Conservation (phyloP, 2,113 vertebrate genomes). For the Passer montanus region DNA sequence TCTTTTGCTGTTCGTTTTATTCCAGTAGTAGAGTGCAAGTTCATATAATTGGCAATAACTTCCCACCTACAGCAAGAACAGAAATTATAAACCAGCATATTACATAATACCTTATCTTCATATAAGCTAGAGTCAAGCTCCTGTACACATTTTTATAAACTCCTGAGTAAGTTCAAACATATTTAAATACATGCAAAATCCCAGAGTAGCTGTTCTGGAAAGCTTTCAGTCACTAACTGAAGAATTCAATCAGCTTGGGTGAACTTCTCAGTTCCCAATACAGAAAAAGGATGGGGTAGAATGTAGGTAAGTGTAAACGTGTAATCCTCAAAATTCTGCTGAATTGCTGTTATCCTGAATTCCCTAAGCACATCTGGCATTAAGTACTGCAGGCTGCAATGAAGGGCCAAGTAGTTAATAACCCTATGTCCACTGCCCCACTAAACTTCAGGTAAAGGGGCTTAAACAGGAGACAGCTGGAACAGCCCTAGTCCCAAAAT, state of each 20-base stretch:
- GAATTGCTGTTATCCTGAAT: background rate
- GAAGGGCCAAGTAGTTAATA: background rate
- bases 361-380: background rate
- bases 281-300: background rate
- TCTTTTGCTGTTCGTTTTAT: constrained; percentile 94
- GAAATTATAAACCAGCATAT: background rate
- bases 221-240: background rate
- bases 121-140: background rate
- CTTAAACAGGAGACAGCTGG: background rate
- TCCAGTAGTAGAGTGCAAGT: constrained; percentile 90
- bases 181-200: background rate
- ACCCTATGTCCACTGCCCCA: background rate
- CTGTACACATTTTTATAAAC: background rate
- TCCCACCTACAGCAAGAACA: constrained; percentile 85
- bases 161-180: background rate
- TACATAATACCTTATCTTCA: background rate
- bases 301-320: background rate
- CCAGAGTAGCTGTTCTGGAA: background rate
- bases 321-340: background rate
- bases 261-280: background rate
- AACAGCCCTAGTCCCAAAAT: background rate
- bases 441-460: background rate
- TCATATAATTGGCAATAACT: constrained; percentile 98
- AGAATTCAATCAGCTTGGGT: background rate
- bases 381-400: background rate